Evolutionary conservation across 2,797 vertebrate genomes (phyloP), one percentile per base, ranked within the genome.

Genomic region (Merluccius polli): DNA sequence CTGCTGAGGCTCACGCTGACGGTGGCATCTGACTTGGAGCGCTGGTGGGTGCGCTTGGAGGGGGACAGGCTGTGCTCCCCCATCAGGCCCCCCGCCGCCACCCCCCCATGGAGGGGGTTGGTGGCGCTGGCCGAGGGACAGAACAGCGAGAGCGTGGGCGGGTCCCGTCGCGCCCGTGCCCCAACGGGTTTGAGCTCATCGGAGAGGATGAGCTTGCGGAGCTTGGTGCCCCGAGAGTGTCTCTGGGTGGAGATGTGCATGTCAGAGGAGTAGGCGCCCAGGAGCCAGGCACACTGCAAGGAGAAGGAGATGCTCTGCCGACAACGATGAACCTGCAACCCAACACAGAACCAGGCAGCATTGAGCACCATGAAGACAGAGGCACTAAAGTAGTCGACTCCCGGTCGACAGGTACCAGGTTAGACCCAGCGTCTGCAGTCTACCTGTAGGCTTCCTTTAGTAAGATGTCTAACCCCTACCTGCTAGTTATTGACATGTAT

Each of bases 241-340:
- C 96, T 94, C 88, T 99, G 98, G 0, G 97, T 96, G 88, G 98
- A 98, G 90, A 98, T 98, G 95, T 98, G 98, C 97, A 98, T 99
- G 92, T 99, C 98, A 0, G 96, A 98, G 59, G 96, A 97, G 86
- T 97, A 98, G 4, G 97, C 97, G 0, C 96, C 98, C 0, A 99
- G 92, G 71, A 99, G 93, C 88, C 98, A 97, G 74, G 97, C 98
- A 0, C 97, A 99, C 77, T 90, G 95, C 73, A 99, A 93, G 5
- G 96, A 96, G 92, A 99, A 99, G 78, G 96, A 94, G 84, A 98
- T 93, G 91, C 96, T 98, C 92, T 97, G 96, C 15, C 97, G 93
- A 91, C 98, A 99, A 29, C 98, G 96, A 87, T 99, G 95, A 3
- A 99, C 91, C 91, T 92, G 85, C 48, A 63, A 68, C 41, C 12